phyloP scores from a whole-genome alignment of 2,113 vertebrate genomes.

The Isichthys henryi region DNA sequence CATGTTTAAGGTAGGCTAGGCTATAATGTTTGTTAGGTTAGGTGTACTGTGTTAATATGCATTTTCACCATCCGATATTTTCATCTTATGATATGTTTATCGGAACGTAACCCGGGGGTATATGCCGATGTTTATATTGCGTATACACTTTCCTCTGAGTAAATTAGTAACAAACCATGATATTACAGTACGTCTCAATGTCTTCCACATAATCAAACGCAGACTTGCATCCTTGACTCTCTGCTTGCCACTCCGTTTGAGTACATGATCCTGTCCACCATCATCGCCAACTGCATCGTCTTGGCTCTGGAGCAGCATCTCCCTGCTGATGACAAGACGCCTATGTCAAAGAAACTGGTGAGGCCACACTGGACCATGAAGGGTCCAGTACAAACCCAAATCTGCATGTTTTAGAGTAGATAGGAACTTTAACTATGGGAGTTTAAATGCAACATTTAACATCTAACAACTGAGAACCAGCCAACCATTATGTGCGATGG shows the following conservation, averaged over 20 bases:
- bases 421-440: not conserved
- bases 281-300: constrained; percentile 97
- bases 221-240: constrained; percentile 68
- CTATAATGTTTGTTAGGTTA: not conserved
- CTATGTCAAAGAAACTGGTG: constrained; percentile 94
- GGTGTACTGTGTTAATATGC: not conserved
- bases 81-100: not conserved
- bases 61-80: not conserved
- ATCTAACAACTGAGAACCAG: not conserved
- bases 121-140: not conserved
- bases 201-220: not conserved
- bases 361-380: constrained; percentile 35
- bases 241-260: constrained; percentile 78
- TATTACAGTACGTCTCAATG: not conserved
- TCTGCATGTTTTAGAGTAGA: not conserved
- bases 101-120: not conserved
- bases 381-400: not conserved
- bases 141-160: not conserved
- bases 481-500: not conserved
- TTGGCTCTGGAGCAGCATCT: constrained; percentile 93
- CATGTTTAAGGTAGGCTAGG: not conserved
- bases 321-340: constrained; percentile 91
- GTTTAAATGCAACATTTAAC: not conserved
- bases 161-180: not conserved
- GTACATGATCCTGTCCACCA: constrained; percentile 97